phyloP scores from a whole-genome alignment of 2,797 vertebrate genomes.

The Sitta carolinensis region DNA sequence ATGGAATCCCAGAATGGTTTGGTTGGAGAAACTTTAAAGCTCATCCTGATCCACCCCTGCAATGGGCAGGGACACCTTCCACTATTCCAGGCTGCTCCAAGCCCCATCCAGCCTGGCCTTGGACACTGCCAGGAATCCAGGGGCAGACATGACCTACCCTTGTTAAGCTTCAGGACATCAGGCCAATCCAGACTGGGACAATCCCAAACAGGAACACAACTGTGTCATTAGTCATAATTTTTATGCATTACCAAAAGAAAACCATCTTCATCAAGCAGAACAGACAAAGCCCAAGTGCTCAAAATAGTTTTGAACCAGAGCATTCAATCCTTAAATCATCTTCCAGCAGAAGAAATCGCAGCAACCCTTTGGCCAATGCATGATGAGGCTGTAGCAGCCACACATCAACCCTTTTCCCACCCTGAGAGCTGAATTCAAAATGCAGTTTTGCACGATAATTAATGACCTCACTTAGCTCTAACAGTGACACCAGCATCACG shows the following conservation, averaged over 20 bases:
- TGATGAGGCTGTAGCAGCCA: background rate
- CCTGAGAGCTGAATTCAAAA: background rate
- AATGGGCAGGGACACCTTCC: background rate
- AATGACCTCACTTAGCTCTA: background rate
- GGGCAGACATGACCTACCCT: background rate
- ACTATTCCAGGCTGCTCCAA: background rate
- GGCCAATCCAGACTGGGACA: background rate
- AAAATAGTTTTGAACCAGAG: background rate
- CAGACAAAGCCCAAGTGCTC: background rate
- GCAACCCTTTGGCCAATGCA: background rate
- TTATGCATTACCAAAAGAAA: background rate
- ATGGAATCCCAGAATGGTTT: background rate
- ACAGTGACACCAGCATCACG: background rate
- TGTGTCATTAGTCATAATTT: background rate
- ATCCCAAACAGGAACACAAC: background rate
- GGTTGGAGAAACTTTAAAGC: background rate
- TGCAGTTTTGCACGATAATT: background rate
- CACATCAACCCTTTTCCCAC: background rate
- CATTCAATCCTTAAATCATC: background rate
- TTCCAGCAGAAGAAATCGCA: background rate
- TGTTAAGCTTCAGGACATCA: background rate
- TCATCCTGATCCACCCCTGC: background rate
- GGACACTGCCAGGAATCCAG: background rate
- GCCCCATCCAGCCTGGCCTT: accelerated
- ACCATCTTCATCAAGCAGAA: background rate